Evolutionary conservation across 2,888 invertebrate species (phyloP).

Genomic region (Antheraea yamamai): DNA sequence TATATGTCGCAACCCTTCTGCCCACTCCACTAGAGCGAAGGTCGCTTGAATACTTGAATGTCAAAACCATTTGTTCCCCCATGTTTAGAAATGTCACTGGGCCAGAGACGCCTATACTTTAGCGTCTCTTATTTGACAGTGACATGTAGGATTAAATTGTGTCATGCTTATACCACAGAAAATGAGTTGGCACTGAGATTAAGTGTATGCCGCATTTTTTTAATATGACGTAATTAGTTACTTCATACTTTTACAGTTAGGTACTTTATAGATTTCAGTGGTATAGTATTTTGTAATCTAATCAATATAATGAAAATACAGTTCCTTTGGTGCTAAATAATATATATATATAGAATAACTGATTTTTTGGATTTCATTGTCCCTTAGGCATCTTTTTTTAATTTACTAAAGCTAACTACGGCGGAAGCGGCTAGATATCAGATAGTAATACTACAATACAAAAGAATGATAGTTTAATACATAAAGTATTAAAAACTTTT

Average conservation of each 20-base stretch:
- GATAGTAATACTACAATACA: too few species aligned
- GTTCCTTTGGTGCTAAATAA: too few species aligned
- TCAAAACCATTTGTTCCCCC: constrained; percentile 76
- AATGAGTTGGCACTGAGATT: constrained; percentile 61
- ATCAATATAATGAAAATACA: background rate
- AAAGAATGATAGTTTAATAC: too few species aligned
- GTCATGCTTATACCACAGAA: constrained; percentile 60
- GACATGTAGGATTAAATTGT: constrained; percentile 78
- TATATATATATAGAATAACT: too few species aligned
- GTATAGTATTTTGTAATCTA: background rate
- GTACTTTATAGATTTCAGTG: background rate
- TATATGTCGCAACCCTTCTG: constrained; percentile 67
- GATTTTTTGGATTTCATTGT: too few species aligned
- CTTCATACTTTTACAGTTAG: too few species aligned
- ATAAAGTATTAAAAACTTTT: too few species aligned
- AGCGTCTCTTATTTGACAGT: constrained; percentile 78
- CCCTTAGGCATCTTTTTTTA: too few species aligned
- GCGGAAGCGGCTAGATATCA: too few species aligned
- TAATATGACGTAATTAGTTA: background rate
- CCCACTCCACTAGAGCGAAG: constrained; percentile 64
- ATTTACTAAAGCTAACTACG: too few species aligned
- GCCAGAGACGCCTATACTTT: constrained; percentile 74
- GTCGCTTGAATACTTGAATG: constrained; percentile 74
- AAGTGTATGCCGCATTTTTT: constrained; percentile 34
- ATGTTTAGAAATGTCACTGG: constrained; percentile 78